A percentile compares a stretch with the other conserved stretches of the same genome.
Conservation (phyloP, 2,888 invertebrate species). For the Invenusta paracnida region DNA sequence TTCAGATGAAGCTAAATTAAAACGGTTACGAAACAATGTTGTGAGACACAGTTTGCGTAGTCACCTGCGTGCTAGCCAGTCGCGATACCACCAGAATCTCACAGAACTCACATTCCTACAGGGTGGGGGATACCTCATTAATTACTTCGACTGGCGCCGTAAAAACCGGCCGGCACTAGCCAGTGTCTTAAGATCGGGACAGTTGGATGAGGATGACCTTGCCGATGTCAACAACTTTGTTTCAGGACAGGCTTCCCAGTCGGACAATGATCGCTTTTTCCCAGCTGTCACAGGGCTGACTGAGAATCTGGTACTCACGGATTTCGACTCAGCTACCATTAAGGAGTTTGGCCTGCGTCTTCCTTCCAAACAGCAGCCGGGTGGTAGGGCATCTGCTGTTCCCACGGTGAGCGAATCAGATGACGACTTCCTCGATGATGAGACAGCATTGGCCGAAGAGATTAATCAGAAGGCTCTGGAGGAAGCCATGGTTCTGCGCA, state of each 20-base stretch:
- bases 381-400: not conserved
- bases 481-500: slow-evolving; percentile 88
- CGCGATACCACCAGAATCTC: slow-evolving; percentile 25
- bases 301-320: not conserved
- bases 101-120: slow-evolving; percentile 37
- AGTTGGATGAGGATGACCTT: slow-evolving; percentile 33
- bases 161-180: not conserved
- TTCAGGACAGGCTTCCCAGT: not conserved
- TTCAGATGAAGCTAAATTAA: too few relatives aligned
- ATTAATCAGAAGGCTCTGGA: slow-evolving; percentile 53
- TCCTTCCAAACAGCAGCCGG: not conserved
- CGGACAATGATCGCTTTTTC: slow-evolving; percentile 14
- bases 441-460: not conserved
- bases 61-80: not conserved
- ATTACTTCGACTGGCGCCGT: slow-evolving; percentile 32
- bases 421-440: slow-evolving; percentile 19
- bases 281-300: not conserved
- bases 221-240: slow-evolving; percentile 7
- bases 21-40: too few relatives aligned
- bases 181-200: slow-evolving; percentile 4
- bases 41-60: too few relatives aligned
- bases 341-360: not conserved
- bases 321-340: not conserved
- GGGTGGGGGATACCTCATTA: not conserved
- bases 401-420: not conserved